A percentile compares a stretch with the other conserved stretches of the same genome.
Evolutionary conservation across 2,888 invertebrate genomes (phyloP).

Genomic region (Mechanitis messenoides): DNA sequence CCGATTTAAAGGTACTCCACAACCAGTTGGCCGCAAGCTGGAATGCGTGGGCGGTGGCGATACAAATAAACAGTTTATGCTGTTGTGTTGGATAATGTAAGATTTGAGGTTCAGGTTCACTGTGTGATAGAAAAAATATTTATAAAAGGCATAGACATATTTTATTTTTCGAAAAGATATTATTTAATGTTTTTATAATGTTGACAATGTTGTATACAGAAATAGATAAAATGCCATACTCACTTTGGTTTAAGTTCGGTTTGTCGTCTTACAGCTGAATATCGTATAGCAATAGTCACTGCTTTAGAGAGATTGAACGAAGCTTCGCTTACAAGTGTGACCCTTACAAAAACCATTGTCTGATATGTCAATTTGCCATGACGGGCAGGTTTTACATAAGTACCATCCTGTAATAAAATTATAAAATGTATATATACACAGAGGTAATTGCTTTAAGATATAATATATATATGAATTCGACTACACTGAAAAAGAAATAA

Average conservation of each 20-base stretch:
- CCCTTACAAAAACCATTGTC: constrained; percentile 94
- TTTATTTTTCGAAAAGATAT: no score
- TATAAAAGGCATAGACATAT: background rate
- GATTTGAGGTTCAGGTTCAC: constrained; percentile 86
- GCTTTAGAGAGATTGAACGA: constrained; percentile 86
- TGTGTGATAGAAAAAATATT: constrained; percentile 25
- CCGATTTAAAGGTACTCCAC: constrained; percentile 87
- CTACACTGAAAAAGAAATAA: no score
- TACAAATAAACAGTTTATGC: constrained; percentile 79
- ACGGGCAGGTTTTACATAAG: constrained; percentile 86
- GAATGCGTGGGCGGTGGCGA: constrained; percentile 88
- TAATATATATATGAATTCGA: no score
- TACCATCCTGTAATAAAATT: constrained; percentile 82
- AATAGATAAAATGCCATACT: background rate
- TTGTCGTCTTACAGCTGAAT: constrained; percentile 92
- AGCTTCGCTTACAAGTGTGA: constrained; percentile 87
- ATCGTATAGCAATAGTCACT: constrained; percentile 90
- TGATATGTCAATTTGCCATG: constrained; percentile 91
- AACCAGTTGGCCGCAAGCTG: constrained; percentile 83
- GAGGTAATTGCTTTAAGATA: no score
- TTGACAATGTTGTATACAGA: background rate
- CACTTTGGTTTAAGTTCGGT: constrained; percentile 71
- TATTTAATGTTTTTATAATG: background rate
- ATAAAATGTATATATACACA: background rate
- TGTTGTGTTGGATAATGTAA: constrained; percentile 96